Conservation (phyloP, 1,140 invertebrate species). For the Cotesia typhae region DNA sequence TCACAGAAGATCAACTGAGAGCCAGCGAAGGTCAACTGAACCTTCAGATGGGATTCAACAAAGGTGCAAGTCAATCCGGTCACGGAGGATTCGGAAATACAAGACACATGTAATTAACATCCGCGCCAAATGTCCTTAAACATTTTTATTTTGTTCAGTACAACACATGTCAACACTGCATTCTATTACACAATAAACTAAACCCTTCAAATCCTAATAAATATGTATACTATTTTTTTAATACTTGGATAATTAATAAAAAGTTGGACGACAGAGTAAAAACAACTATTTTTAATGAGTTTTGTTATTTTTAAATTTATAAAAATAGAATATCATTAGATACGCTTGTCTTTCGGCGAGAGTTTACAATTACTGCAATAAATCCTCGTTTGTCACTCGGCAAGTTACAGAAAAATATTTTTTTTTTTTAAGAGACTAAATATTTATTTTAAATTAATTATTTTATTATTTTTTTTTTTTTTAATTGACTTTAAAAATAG, state of each 20-base stretch:
- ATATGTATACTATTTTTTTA: too few relatives aligned
- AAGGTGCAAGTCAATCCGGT: conserved; percentile 87
- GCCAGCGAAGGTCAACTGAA: conserved; percentile 90
- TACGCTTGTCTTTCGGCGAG: neutral
- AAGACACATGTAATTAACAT: conserved; percentile 84
- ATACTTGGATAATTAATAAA: too few relatives aligned
- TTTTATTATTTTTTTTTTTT: too few relatives aligned
- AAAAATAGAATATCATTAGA: too few relatives aligned
- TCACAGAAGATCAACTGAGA: conserved; percentile 93
- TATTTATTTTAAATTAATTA: too few relatives aligned
- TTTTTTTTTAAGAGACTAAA: too few relatives aligned
- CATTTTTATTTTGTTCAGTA: conserved; percentile 15
- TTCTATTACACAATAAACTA: too few relatives aligned
- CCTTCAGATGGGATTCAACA: conserved; percentile 97
- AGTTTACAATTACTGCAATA: neutral
- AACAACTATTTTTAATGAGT: too few relatives aligned
- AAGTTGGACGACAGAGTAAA: too few relatives aligned
- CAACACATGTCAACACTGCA: too few relatives aligned
- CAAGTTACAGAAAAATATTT: conserved; percentile 16
- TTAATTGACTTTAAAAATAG: neutral
- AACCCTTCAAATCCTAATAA: too few relatives aligned
- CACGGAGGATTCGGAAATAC: conserved; percentile 93
- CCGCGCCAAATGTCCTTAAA: conserved; percentile 21
- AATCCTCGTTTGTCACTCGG: conserved; percentile 21
- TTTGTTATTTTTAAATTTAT: too few relatives aligned